A percentile compares a stretch with the other conserved stretches of the same genome.
Evolutionary conservation across 2,113 vertebrate genomes (phyloP).

Genomic region (Nothobranchius kuhntae): DNA sequence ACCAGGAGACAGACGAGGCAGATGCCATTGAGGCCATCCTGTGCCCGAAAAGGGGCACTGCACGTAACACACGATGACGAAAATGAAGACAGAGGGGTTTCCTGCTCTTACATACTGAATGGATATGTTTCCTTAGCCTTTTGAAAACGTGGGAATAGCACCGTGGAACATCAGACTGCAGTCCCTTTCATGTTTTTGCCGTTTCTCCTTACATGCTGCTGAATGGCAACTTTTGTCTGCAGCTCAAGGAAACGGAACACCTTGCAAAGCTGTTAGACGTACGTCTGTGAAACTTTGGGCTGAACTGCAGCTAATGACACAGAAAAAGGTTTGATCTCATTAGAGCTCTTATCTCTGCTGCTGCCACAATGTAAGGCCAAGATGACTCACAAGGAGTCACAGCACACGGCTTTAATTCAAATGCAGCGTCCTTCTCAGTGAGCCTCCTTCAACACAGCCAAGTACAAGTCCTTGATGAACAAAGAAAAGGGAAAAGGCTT

Average conservation of each 20-base stretch:
- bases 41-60: too few relatives aligned
- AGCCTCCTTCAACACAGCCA: slow-evolving; percentile 3
- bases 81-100: too few relatives aligned
- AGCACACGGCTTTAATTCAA: background rate
- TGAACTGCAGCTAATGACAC: background rate
- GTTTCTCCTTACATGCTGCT: background rate
- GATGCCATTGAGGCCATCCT: too few relatives aligned
- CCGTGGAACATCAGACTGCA: too few relatives aligned
- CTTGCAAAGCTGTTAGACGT: background rate
- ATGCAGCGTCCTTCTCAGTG: slow-evolving; percentile 1
- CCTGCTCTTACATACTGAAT: too few relatives aligned
- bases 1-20: too few relatives aligned
- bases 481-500: slow-evolving; percentile 9
- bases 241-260: background rate
- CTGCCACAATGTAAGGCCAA: background rate
- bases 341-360: background rate
- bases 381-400: background rate
- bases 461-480: slow-evolving; percentile 15
- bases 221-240: background rate
- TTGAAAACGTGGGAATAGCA: too few relatives aligned
- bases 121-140: too few relatives aligned
- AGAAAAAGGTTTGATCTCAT: background rate
- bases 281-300: background rate
- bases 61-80: too few relatives aligned
- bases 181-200: too few relatives aligned